Base-by-base conservation (phyloP, 2,888 invertebrate genomes). In the Mesopsocus fuscifrons region DNA sequence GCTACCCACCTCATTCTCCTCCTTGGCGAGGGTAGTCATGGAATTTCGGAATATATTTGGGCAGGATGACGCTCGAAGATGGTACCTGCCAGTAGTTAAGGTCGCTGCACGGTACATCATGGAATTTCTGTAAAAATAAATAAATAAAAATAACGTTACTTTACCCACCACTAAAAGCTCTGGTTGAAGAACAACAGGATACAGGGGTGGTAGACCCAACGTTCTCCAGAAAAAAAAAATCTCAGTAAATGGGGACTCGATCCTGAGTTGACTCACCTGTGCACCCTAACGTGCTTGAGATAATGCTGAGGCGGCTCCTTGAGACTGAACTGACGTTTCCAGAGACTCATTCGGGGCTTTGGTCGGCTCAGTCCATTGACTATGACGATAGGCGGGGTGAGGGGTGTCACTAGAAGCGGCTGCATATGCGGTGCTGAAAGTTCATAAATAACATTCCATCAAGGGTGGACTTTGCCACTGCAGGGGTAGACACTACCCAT, bases 31-130 rank as follows among this genome's bases (percentile, higher is more conserved):
- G 2, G 83, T 81, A 40, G 81, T 79, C 80, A 85, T 84, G n/a
- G 84, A 85, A 57, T 84, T 84, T 52, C 81, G 72, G 56, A 77
- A 85, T 53, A 92, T 85, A 61, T 92, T 81, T 0, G 92, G 92
- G 58, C 91, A 91, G 34, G 89, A 89, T 2, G 84, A 85, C 1
- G 89, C 87, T 48, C 81, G 70, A 46, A 88, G 61, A 43, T 77
- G 70, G 59, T 88, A 88, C 49, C 80, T 74, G 53, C 78, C 77
- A 44, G 81, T 77, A 57, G 82, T 85, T 44, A 88, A 61, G 66
- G 85, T 78, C 3, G 87, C 85, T 34, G 83, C 84, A 38, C 87
- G 74, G 59, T 87, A 85, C 59, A 85, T 81, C 49, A 88, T 75
- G 0, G 83, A 83, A 55, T 81, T 83, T 49, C 83, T 59, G 52